Conservation (phyloP, 2,797 vertebrate genomes). For the Crenichthys baileyi region DNA sequence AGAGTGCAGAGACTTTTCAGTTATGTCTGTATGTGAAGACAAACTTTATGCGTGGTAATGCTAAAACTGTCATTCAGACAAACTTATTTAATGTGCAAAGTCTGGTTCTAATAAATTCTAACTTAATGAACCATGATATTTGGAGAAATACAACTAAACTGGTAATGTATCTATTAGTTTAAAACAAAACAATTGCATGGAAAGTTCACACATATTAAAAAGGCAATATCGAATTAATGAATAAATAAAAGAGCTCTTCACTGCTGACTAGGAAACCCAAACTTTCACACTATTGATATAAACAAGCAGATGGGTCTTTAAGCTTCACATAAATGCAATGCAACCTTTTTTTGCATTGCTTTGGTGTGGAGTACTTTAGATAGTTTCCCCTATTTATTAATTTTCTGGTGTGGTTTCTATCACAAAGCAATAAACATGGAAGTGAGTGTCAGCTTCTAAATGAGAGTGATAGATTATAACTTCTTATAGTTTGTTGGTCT, state of each 20-base stretch:
- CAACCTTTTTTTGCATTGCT: not conserved
- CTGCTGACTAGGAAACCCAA: not conserved
- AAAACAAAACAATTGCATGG: not conserved
- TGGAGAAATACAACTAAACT: not conserved
- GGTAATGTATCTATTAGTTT: not conserved
- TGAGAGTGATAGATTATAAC: not conserved
- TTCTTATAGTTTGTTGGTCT: not conserved
- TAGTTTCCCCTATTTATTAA: not conserved
- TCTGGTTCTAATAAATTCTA: not conserved
- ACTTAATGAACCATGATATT: not conserved
- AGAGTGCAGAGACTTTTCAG: not conserved
- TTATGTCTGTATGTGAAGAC: too few species aligned
- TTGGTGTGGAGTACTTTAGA: not conserved
- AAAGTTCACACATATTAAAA: not conserved
- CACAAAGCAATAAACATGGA: not conserved
- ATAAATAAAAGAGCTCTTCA: too few species aligned
- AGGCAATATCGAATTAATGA: not conserved
- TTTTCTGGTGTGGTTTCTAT: not conserved
- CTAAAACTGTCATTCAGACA: not conserved
- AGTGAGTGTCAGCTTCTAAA: not conserved
- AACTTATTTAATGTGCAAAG: too few species aligned
- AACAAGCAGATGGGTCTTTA: not conserved
- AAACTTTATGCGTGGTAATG: not conserved
- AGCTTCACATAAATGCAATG: not conserved
- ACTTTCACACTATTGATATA: not conserved